Evolutionary conservation across 2,113 vertebrate species (phyloP), one percentile per base, ranked within the genome.

Genomic region (Potamarius usumacintae): DNA sequence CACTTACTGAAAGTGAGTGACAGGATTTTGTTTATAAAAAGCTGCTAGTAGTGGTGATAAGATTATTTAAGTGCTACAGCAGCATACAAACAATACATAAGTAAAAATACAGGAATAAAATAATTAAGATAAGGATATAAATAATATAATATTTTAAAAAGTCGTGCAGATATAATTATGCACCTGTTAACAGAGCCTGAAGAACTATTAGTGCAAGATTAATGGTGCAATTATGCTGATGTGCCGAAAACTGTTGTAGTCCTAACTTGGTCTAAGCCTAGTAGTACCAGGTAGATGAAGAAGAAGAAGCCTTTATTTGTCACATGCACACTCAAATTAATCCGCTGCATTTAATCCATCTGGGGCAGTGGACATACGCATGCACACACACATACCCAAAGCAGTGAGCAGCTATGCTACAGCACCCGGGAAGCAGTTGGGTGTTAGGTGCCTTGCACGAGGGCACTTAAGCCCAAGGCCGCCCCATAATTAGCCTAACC

Each of bases 171-270:
- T 62, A 60, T 12, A 22, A 62, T 62, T 42, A 42, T 11, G 18
- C 48, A 62, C 18, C 22, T 62, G 8, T 42, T 62, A 82, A 12
- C 79, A 62, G 57, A 48, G 62, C 22, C 76, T 27, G 76, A 78
- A 11, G 18, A 62, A 4, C 30, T 34, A 60, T 82, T 82, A 62
- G 57, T 82, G 30, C 17, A 82, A 42, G 57, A 81, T 82, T 42
- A 82, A 82, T 62, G 9, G 20, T 82, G 57, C 10, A 42, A 7
- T 82, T 82, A 82, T 82, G 30, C 79, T 82, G 79, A 82, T 60
- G 5, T 82, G 34, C 34, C 1, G 34, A 34, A 34, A 34, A 34
- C 34, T 34, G 34, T 34, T 34, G 34, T 34, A 34, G 2, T 34
- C 34, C 2, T 34, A 34, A 34, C 34, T 34, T 34, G 34, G 34